Evolutionary conservation across 53 echinoderm and acorn worm species (phyloP).

Genomic region (Mesocentrotus franciscanus): DNA sequence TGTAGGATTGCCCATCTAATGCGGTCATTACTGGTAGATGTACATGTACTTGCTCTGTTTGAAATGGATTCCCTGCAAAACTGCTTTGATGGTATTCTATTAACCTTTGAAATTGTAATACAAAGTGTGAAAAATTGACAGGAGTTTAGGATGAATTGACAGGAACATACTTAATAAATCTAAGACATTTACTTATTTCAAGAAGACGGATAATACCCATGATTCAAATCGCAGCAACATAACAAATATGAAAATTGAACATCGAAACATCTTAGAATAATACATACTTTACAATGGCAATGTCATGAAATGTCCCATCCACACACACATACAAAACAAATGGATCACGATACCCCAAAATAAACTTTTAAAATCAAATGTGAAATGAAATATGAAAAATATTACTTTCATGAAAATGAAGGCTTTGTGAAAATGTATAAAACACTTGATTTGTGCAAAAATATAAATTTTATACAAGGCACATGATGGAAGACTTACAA

Average conservation of each 20-base stretch:
- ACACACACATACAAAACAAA: constrained; percentile 18
- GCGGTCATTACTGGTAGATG: background rate
- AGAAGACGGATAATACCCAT: constrained; percentile 34
- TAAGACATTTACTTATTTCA: background rate
- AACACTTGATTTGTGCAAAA: constrained; percentile 62
- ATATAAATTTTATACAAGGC: constrained; percentile 54
- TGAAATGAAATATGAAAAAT: constrained; percentile 55
- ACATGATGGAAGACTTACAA: constrained; percentile 61
- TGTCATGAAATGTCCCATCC: background rate
- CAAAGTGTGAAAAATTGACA: too few species aligned
- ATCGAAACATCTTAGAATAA: background rate
- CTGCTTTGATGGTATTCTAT: background rate
- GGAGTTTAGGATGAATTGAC: background rate
- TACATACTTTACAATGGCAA: constrained; percentile 13
- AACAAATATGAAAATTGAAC: background rate
- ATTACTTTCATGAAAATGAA: constrained; percentile 38
- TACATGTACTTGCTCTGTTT: background rate
- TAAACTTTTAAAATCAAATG: background rate
- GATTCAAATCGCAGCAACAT: constrained; percentile 16
- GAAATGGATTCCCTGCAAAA: background rate
- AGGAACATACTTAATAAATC: background rate
- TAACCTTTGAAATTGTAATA: too few species aligned
- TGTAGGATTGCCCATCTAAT: background rate
- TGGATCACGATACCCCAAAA: constrained; percentile 16
- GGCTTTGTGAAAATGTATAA: constrained; percentile 54